Percentiles rank a stretch among this genome's conserved stretches.
These are phyloP conservation scores for Galaxias olidus DNA, from an alignment of 2,797 vertebrate species.

Conservation along the genomic window DNA sequence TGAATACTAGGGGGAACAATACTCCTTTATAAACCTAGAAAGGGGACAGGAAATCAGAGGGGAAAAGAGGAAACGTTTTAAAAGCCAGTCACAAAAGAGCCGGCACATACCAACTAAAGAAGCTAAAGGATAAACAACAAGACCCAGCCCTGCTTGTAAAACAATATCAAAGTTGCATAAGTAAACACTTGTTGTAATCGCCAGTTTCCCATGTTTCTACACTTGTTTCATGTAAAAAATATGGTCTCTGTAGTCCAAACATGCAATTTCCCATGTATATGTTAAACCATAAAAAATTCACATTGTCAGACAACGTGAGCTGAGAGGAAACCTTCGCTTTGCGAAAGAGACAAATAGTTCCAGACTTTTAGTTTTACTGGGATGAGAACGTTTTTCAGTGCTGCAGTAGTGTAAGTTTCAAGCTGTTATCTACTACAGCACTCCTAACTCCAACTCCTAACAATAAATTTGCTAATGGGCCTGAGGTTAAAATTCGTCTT, in stretches of 20 bases:
- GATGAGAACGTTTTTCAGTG: not conserved
- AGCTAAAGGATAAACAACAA: not conserved
- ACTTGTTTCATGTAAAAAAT: not conserved
- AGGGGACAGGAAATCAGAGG: not conserved
- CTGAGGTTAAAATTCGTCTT: no score
- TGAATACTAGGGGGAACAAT: not conserved
- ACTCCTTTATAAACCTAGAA: not conserved
- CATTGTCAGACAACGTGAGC: slow-evolving; percentile 11
- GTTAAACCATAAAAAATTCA: not conserved
- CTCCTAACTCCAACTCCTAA: no score
- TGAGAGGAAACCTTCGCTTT: not conserved
- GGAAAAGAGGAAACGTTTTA: not conserved
- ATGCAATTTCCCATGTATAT: slow-evolving; percentile 17
- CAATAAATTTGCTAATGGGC: no score
- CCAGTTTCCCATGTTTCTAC: slow-evolving; percentile 11
- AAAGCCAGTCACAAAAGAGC: not conserved
- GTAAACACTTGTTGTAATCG: not conserved
- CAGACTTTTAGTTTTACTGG: slow-evolving; percentile 4
- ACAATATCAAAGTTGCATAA: no score
- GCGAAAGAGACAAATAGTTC: slow-evolving; percentile 4
- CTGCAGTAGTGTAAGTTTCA: not conserved
- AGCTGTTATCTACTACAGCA: no score
- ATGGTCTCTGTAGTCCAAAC: slow-evolving; percentile 3
- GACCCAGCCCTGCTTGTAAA: no score
- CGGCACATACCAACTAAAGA: not conserved